phyloP scores from a whole-genome alignment of 2,888 invertebrate genomes.

The Athetis lepigone region DNA sequence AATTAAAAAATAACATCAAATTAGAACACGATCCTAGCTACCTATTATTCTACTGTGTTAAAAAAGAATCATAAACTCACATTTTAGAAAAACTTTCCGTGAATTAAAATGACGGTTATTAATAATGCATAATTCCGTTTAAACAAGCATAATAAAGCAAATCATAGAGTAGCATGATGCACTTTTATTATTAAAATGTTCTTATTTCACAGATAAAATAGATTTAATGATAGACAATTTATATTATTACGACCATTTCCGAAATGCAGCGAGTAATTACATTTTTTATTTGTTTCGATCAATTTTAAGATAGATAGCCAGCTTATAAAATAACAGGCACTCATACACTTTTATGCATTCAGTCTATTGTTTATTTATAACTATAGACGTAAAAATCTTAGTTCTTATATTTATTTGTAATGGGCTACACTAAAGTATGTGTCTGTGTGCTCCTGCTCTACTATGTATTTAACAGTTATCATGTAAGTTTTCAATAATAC shows the following conservation, averaged over 20 bases:
- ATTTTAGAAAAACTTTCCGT: too few species aligned
- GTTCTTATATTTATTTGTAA: not conserved
- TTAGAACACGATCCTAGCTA: too few species aligned
- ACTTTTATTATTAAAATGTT: too few species aligned
- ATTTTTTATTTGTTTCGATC: not conserved
- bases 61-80: too few species aligned
- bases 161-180: too few species aligned
- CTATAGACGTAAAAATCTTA: not conserved
- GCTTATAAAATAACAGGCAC: not conserved
- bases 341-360: not conserved
- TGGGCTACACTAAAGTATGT: constrained; percentile 1
- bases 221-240: not conserved
- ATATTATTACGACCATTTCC: constrained; percentile 1
- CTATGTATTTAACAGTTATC: not conserved
- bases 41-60: too few species aligned
- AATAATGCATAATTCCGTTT: too few species aligned
- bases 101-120: too few species aligned
- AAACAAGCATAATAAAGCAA: too few species aligned
- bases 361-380: not conserved
- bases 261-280: too few species aligned
- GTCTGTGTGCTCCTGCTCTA: not conserved
- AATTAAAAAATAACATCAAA: too few species aligned
- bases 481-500: constrained; percentile 11
- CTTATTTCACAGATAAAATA: not conserved
- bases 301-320: not conserved